phyloP scores from a whole-genome alignment of 64 coral and sea anemone species.

The Pocillopora verrucosa region DNA sequence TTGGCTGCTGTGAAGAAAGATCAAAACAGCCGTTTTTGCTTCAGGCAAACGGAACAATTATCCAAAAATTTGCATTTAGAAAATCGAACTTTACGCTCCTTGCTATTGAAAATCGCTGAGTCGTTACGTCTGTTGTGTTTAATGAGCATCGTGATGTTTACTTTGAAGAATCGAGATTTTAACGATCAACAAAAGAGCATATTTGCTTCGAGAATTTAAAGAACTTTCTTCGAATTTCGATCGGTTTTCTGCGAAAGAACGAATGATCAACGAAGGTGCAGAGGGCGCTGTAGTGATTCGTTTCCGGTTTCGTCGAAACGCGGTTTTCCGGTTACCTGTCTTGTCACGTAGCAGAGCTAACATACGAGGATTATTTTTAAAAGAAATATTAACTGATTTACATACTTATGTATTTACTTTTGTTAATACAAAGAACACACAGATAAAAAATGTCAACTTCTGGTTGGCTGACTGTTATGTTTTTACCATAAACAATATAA shows the following conservation, averaged over 20 bases:
- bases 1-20: not conserved
- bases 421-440: slow-evolving; percentile 18
- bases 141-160: not conserved
- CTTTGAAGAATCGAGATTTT: not conserved
- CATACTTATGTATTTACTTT: slow-evolving; percentile 20
- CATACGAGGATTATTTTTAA: slow-evolving; percentile 36
- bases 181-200: not conserved
- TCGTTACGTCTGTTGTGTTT: not conserved
- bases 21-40: not conserved
- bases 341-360: slow-evolving; percentile 31
- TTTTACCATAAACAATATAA: not conserved
- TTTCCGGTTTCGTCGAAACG: slow-evolving; percentile 22
- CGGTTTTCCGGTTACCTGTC: slow-evolving; percentile 39
- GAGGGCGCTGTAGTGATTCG: not conserved
- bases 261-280: not conserved
- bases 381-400: slow-evolving; percentile 39
- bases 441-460: not conserved
- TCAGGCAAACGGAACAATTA: slow-evolving; percentile 14
- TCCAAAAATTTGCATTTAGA: slow-evolving; percentile 34
- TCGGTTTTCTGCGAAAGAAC: not conserved
- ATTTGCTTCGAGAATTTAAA: not conserved
- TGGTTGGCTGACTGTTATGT: not conserved
- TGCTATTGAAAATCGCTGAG: not conserved
- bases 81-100: not conserved
- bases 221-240: slow-evolving; percentile 16